Percentiles rank a stretch among this genome's conserved stretches.
These are phyloP conservation scores for Zaprionus vittiger DNA, from an alignment of 1,140 invertebrate species.

Conservation along the genomic window DNA sequence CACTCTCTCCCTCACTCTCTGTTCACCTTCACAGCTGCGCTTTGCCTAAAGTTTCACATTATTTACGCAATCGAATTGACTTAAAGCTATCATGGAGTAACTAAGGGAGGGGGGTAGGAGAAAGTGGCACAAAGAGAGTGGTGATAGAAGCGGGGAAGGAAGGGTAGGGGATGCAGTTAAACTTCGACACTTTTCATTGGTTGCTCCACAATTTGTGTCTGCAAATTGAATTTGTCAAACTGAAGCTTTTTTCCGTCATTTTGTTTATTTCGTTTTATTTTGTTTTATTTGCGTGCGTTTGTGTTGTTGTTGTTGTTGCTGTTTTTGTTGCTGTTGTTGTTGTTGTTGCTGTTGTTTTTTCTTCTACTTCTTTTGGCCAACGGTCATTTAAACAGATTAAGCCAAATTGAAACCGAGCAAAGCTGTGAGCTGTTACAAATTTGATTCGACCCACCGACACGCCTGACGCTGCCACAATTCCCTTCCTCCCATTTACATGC, in stretches of 20 bases:
- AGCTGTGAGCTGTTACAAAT: slow-evolving; percentile 52
- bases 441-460: slow-evolving; percentile 32
- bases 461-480: neutral
- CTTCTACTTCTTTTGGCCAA: slow-evolving; percentile 15
- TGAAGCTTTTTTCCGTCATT: slow-evolving; percentile 53
- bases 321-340: slow-evolving; percentile 10
- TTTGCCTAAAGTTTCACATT: neutral
- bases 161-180: neutral
- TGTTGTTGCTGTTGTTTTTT: slow-evolving; percentile 15
- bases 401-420: slow-evolving; percentile 65
- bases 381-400: slow-evolving; percentile 71
- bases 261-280: slow-evolving; percentile 26
- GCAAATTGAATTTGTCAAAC: slow-evolving; percentile 77
- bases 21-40: too few species aligned
- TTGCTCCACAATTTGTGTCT: slow-evolving; percentile 44
- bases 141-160: neutral
- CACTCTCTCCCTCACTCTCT: neutral
- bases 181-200: slow-evolving; percentile 52
- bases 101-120: neutral
- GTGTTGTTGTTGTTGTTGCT: slow-evolving; percentile 13
- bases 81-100: neutral
- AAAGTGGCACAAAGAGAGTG: neutral
- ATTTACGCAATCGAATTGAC: neutral
- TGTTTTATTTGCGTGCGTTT: slow-evolving; percentile 20
- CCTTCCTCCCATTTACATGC: neutral